phyloP scores from a whole-genome alignment of 2,797 vertebrate species.

The Telmatherina bonti region DNA sequence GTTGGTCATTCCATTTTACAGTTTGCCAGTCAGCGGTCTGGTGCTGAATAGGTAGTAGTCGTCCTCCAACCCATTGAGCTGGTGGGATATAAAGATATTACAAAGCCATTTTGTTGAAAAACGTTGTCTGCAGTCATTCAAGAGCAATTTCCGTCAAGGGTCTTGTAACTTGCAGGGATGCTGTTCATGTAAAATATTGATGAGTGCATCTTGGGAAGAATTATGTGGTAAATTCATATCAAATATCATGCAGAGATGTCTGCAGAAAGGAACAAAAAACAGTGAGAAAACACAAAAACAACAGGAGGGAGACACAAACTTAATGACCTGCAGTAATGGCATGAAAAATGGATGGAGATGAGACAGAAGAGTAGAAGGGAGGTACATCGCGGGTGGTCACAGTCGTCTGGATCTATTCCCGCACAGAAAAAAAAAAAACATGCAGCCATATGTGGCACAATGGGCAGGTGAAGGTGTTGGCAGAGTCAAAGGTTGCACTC shows the following conservation, averaged over 20 bases:
- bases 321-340: neutral
- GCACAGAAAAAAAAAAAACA: conserved; percentile 5
- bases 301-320: neutral
- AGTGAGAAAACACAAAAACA: neutral
- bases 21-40: neutral
- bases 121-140: too few relatives aligned
- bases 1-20: neutral
- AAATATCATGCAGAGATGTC: neutral
- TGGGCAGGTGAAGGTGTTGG: conserved; percentile 25
- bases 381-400: neutral
- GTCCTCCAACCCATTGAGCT: too few relatives aligned
- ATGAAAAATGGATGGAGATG: neutral
- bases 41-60: too few relatives aligned
- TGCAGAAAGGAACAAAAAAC: neutral
- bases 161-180: neutral
- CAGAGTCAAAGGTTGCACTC: conserved; percentile 32
- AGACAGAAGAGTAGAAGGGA: neutral
- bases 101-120: too few relatives aligned
- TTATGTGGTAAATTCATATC: neutral
- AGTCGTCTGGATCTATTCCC: neutral
- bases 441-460: conserved; percentile 17
- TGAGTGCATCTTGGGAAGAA: neutral
- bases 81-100: too few relatives aligned
- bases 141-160: too few relatives aligned
- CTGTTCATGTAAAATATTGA: neutral